Evolutionary conservation across 1,140 invertebrate species (phyloP).

Genomic region (Rhynchophorus ferrugineus): DNA sequence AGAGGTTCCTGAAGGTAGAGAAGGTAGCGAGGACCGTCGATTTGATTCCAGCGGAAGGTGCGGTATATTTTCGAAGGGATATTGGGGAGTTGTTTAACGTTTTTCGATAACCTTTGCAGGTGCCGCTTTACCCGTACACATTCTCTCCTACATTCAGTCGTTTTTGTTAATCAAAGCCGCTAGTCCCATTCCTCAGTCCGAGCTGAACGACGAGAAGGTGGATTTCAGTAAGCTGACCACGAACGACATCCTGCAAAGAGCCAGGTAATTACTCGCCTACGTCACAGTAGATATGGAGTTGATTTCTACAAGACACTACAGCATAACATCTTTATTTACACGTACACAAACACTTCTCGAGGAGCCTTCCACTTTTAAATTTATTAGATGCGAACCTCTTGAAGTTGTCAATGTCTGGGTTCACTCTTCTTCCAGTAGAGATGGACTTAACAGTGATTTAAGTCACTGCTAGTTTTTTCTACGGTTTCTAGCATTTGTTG

Average conservation of each 20-base stretch:
- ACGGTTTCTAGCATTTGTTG: too few relatives aligned
- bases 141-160: conserved; percentile 83
- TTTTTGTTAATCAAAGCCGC: conserved; percentile 58
- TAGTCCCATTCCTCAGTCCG: conserved; percentile 57
- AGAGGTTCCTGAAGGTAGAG: conserved; percentile 76
- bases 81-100: not conserved
- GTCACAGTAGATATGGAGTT: too few relatives aligned
- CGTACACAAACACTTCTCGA: not conserved
- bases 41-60: conserved; percentile 69
- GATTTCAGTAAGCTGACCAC: conserved; percentile 68
- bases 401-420: too few relatives aligned
- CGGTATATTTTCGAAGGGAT: not conserved
- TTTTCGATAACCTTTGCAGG: conserved; percentile 12
- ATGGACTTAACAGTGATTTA: too few relatives aligned
- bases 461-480: too few relatives aligned
- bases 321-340: too few relatives aligned
- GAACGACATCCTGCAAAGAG: conserved; percentile 79
- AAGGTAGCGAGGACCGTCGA: conserved; percentile 66
- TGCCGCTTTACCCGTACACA: conserved; percentile 70
- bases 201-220: conserved; percentile 59
- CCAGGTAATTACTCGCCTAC: conserved; percentile 57
- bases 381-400: too few relatives aligned
- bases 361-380: too few relatives aligned
- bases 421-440: too few relatives aligned
- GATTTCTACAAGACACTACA: too few relatives aligned